Percentiles rank a stretch among this genome's conserved stretches.
Evolutionary conservation across 2,797 vertebrate species (phyloP).

Genomic region (Peromyscus melanophrys): DNA sequence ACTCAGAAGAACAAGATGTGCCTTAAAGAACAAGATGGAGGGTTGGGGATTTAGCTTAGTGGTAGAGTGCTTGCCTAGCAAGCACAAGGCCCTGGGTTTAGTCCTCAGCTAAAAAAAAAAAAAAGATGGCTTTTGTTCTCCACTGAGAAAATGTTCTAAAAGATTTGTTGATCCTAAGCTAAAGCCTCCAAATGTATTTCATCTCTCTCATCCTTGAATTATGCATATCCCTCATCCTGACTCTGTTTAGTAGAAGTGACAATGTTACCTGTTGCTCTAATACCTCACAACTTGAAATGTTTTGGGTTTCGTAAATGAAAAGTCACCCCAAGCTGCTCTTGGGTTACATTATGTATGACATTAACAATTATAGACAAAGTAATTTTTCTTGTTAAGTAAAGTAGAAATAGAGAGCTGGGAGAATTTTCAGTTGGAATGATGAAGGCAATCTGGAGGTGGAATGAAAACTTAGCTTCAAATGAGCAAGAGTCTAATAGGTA

Average conservation of each 20-base stretch:
- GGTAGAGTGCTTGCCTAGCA: no score
- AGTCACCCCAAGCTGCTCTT: not conserved
- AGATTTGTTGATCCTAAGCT: not conserved
- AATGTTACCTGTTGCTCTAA: not conserved
- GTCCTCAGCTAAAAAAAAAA: no score
- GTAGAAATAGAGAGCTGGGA: not conserved
- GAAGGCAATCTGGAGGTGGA: not conserved
- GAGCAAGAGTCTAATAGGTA: not conserved
- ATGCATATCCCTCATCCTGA: not conserved
- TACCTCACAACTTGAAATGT: not conserved
- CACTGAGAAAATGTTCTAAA: slow-evolving; percentile 5
- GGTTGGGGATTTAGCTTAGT: no score
- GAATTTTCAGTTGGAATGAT: not conserved
- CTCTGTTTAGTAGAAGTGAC: not conserved
- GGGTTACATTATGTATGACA: not conserved
- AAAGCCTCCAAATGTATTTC: not conserved
- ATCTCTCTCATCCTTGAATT: not conserved
- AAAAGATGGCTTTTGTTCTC: not conserved
- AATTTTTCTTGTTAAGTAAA: not conserved
- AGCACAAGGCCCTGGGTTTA: no score
- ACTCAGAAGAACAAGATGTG: not conserved
- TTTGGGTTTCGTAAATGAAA: not conserved
- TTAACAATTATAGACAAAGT: not conserved
- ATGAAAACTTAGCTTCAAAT: not conserved
- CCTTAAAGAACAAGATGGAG: not conserved